phyloP scores from a whole-genome alignment of 2,113 vertebrate genomes.

The Anhinga anhinga region DNA sequence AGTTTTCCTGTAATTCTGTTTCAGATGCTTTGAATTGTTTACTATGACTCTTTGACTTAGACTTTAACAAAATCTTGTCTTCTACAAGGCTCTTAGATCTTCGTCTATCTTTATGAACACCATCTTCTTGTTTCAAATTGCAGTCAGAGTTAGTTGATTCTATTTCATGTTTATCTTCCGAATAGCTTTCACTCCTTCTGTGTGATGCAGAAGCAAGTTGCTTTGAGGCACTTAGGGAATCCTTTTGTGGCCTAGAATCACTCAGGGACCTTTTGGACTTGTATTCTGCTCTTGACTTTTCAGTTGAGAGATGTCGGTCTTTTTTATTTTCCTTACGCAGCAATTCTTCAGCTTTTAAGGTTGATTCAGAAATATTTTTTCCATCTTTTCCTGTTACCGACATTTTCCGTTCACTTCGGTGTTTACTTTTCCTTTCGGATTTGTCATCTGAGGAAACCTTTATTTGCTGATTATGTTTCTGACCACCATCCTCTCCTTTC shows the following conservation, averaged over 20 bases:
- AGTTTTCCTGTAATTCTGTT: constrained; percentile 69
- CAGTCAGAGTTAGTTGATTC: constrained; percentile 76
- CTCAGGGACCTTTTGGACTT: constrained; percentile 76
- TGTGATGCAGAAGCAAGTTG: constrained; percentile 55
- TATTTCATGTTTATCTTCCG: constrained; percentile 84
- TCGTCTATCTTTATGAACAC: constrained; percentile 80
- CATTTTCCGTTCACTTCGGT: constrained; percentile 84
- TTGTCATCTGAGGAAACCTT: constrained; percentile 83
- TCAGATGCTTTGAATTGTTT: constrained; percentile 77
- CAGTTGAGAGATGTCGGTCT: constrained; percentile 71
- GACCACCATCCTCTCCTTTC: constrained; percentile 70
- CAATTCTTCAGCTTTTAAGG: constrained; percentile 77
- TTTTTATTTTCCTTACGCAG: constrained; percentile 80
- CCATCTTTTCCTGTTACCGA: constrained; percentile 76
- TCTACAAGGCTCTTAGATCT: constrained; percentile 83
- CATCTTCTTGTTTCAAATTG: constrained; percentile 82
- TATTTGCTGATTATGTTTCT: constrained; percentile 72
- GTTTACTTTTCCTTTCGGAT: constrained; percentile 86
- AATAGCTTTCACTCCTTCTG: constrained; percentile 75
- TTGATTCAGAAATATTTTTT: constrained; percentile 70
- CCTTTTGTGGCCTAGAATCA: constrained; percentile 81
- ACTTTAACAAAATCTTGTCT: constrained; percentile 78
- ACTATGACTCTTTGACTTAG: constrained; percentile 78
- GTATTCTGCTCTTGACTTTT: constrained; percentile 78
- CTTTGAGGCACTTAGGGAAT: constrained; percentile 74